Evolutionary conservation across 2,113 vertebrate species (phyloP), one percentile per base, ranked within the genome.

Genomic region (Platichthys flesus): DNA sequence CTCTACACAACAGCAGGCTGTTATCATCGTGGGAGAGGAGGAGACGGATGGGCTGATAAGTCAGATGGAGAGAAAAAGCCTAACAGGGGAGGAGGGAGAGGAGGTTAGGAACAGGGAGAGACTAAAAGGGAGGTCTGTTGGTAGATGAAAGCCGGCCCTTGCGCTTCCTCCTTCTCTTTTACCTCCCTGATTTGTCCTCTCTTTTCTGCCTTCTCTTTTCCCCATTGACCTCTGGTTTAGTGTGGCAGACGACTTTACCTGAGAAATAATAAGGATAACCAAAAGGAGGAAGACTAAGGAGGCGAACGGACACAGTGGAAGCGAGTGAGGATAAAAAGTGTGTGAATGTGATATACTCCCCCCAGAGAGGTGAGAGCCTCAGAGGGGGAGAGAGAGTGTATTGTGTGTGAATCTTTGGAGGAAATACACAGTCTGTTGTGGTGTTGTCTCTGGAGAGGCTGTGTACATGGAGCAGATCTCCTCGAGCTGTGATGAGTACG

Each of bases 11-110:
- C 71, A 79, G 84, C 71, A 42, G 71, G 56, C 67, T 78, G 73
- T 92, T 92, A 91, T 92, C 79, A 83, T 87, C 81, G 85, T 91
- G 91, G 89, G 90, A 92, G 88, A 92, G 84, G 88, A 92, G 84
- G 85, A 84, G 85, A 90, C 74, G 35, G 86, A 85, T 81, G 74
- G 76, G 67, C 81, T 76, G 87, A 91, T 89, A 86, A 84, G 64
- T 74, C 40, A 6, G 65, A 73, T 68, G 58, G 75, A 62, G 66
- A 63, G 81, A 80, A 67, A 52, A 5, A 24, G 61, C 42, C 67
- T 58, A 70, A 79, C 73, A 60, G 42, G 70, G 57, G 74, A 74
- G 72, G 67, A 83, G 85, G 58, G 71, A 51, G 16, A 7, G 62
- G 40, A 62, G 37, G 57, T 71, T 26, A 82, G 52, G 69, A 42